A percentile compares a stretch with the other conserved stretches of the same genome.
Conservation (phyloP, 1,140 invertebrate species). For the Orussus abietinus region DNA sequence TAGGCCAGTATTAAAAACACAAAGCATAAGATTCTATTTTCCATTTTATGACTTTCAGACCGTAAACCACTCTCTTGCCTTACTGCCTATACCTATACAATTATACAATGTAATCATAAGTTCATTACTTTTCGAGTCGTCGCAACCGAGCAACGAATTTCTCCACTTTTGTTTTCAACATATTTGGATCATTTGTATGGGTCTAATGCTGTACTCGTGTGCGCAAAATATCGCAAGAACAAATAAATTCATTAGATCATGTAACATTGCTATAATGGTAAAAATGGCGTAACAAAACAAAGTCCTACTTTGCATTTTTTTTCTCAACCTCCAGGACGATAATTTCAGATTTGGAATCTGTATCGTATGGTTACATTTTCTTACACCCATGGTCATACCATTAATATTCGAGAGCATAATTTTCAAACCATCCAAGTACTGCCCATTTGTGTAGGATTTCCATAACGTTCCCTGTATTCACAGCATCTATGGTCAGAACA, state of each 20-base stretch:
- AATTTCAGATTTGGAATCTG: too few relatives aligned
- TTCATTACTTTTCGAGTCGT: constrained; percentile 27
- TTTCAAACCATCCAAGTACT: too few relatives aligned
- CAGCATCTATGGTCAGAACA: too few relatives aligned
- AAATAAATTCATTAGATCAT: constrained; percentile 20
- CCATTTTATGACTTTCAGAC: constrained; percentile 36
- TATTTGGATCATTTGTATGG: constrained; percentile 11
- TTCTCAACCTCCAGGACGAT: too few relatives aligned
- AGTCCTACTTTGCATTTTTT: too few relatives aligned
- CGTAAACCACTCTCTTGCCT: constrained; percentile 50
- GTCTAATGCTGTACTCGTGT: constrained; percentile 7
- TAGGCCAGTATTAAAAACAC: too few relatives aligned
- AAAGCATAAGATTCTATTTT: too few relatives aligned
- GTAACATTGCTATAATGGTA: too few relatives aligned
- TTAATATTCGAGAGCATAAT: too few relatives aligned
- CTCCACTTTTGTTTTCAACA: constrained; percentile 24
- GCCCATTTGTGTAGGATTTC: background rate
- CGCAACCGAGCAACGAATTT: constrained; percentile 36
- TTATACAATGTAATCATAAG: constrained; percentile 41
- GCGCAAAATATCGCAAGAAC: constrained; percentile 24
- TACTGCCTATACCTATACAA: constrained; percentile 48
- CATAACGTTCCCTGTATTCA: background rate
- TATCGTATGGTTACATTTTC: too few relatives aligned
- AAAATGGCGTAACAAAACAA: too few relatives aligned
- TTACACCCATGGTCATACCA: too few relatives aligned